Percentiles rank a stretch among this genome's conserved stretches.
Conservation (phyloP, 2,113 vertebrate genomes). For the Pseudorectes ferrugineus region DNA sequence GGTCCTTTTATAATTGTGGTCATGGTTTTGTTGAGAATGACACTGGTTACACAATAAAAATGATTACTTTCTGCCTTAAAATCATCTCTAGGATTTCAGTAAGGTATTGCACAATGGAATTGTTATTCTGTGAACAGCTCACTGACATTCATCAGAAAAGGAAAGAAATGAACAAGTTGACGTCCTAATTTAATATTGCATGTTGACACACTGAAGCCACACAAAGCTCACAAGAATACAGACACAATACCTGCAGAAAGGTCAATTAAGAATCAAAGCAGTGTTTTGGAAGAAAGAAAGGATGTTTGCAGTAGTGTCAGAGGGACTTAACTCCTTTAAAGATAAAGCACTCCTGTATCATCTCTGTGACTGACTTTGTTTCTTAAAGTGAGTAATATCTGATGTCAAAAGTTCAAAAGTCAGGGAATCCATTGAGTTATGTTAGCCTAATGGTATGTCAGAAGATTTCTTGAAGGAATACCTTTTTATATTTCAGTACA, state of each 20-base stretch:
- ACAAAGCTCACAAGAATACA: background rate
- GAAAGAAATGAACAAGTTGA: background rate
- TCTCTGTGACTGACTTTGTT: background rate
- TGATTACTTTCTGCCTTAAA: background rate
- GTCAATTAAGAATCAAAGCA: background rate
- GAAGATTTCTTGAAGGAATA: background rate
- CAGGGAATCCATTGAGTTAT: background rate
- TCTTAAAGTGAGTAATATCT: background rate
- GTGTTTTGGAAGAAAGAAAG: background rate
- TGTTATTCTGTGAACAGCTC: background rate
- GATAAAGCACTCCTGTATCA: background rate
- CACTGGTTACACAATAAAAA: background rate
- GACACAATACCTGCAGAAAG: background rate
- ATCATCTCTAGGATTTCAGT: background rate
- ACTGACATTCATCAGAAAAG: background rate
- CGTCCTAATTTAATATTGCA: background rate
- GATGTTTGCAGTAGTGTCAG: background rate
- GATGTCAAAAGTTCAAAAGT: background rate
- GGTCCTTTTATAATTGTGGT: background rate
- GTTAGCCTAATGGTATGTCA: background rate
- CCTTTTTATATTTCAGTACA: background rate
- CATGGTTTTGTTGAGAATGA: background rate
- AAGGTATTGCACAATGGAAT: background rate
- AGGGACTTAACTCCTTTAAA: background rate
- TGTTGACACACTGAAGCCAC: background rate